phyloP scores from a whole-genome alignment of 92 coral and sea anemone genomes.

The Palythoa caribaeorum region DNA sequence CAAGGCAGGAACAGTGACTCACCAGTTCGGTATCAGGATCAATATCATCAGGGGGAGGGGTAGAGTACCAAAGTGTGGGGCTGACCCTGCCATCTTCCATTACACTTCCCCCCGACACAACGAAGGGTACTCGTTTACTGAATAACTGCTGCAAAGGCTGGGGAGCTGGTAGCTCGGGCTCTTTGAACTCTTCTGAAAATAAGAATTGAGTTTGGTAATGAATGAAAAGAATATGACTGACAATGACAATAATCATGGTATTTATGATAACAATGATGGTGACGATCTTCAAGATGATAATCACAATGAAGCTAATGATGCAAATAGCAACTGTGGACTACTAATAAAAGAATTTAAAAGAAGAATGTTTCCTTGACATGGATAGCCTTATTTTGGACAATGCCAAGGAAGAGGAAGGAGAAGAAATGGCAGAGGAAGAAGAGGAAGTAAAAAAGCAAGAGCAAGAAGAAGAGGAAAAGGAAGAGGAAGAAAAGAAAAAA shows the following conservation, averaged over 20 bases:
- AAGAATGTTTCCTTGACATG: neutral
- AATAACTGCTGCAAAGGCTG: conserved; percentile 94
- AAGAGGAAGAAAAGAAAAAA: neutral
- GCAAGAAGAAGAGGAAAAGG: neutral
- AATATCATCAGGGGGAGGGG: conserved; percentile 98
- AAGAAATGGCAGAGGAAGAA: neutral
- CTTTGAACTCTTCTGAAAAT: conserved; percentile 78
- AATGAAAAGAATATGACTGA: neutral
- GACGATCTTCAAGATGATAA: neutral
- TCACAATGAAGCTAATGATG: neutral
- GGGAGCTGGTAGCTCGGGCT: conserved; percentile 91
- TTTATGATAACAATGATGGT: neutral
- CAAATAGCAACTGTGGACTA: neutral
- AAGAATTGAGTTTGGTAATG: neutral
- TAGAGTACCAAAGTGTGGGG: conserved; percentile 97
- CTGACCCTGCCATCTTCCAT: conserved; percentile 94
- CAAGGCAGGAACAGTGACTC: conserved; percentile 18
- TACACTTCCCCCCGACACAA: conserved; percentile 76
- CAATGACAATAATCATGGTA: neutral
- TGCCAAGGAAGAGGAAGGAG: neutral
- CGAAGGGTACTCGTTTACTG: conserved; percentile 81
- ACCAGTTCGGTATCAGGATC: conserved; percentile 96
- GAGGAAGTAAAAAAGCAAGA: neutral
- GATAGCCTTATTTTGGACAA: too few species aligned
- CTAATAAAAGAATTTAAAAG: neutral